Evolutionary conservation across 2,888 invertebrate genomes (phyloP), one percentile per base, ranked within the genome.

Genomic region (Atrina japonica): DNA sequence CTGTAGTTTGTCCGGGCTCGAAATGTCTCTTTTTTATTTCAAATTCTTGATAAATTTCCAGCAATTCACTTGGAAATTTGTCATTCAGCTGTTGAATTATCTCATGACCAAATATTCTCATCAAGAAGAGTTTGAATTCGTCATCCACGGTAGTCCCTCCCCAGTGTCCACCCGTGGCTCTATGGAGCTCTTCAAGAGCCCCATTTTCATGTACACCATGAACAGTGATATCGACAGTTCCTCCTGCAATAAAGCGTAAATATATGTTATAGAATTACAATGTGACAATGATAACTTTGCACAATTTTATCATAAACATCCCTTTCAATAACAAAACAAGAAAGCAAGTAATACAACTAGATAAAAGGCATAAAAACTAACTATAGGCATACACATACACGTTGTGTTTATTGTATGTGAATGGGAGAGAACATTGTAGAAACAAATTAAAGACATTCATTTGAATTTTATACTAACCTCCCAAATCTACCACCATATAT

Each of bases 151-250:
- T 64, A 7, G 58, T 41, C 1, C 71, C 71, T 23, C 71, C 71
- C 71, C 71, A 72, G 43, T 56, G 67, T 3, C 71, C 71, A 14
- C 71, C 71, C 7, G 67, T 50, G 16, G 71, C 63, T 9, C 50
- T 50, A 53, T 67, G 66, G 6, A 66, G 25, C 52, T 72, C 71
- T 16, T 72, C 53, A 9, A 59, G 27, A 16, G 63, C 49, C 7
- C 71, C 71, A 29, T 63, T 52, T 11, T 35, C 45, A 5, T 45
- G 45, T 14, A 72, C 50, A 35, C 47, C 29, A 30, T 72, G 71
- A 6, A 72, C 63, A 14, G 71, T 64, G 3, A 72, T 56, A 40
- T 72, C 71, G 21, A 72, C 71, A 1, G 71, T 72, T 3, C 71
- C 71, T 29, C 71, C 71, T 72, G 21, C 3, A 56, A 41, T 16